Evolutionary conservation across 2,113 vertebrate genomes (phyloP).

Genomic region (Chloropsis hardwickii): DNA sequence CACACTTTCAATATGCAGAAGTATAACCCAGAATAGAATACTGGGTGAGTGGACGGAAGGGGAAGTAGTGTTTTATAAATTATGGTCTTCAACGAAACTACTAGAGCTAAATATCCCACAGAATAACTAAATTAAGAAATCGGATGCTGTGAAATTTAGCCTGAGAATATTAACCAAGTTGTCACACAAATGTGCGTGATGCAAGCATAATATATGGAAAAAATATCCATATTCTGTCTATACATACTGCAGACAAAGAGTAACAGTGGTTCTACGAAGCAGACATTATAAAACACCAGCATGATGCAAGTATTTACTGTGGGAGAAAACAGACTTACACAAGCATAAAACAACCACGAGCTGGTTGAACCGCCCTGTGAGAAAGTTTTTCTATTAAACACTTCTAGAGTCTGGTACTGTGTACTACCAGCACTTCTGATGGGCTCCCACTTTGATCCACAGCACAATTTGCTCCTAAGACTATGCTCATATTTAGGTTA

Average conservation of each 20-base stretch:
- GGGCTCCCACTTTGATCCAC: not conserved
- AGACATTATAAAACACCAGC: not conserved
- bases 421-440: not conserved
- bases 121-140: not conserved
- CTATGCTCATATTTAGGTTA: not conserved
- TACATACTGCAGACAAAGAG: not conserved
- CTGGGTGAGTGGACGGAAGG: accelerated
- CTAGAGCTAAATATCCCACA: not conserved
- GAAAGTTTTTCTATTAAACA: not conserved
- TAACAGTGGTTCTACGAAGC: not conserved
- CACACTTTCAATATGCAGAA: not conserved
- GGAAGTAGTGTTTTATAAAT: not conserved
- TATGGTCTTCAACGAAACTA: not conserved
- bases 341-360: not conserved
- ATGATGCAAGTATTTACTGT: not conserved
- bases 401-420: not conserved
- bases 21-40: not conserved
- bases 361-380: not conserved
- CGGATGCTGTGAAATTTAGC: not conserved
- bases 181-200: not conserved
- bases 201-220: not conserved
- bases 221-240: not conserved
- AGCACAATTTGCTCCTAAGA: not conserved
- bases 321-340: not conserved
- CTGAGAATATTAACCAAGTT: not conserved